Conservation (phyloP, 2,888 invertebrate genomes). For the Amphipoea oculea region DNA sequence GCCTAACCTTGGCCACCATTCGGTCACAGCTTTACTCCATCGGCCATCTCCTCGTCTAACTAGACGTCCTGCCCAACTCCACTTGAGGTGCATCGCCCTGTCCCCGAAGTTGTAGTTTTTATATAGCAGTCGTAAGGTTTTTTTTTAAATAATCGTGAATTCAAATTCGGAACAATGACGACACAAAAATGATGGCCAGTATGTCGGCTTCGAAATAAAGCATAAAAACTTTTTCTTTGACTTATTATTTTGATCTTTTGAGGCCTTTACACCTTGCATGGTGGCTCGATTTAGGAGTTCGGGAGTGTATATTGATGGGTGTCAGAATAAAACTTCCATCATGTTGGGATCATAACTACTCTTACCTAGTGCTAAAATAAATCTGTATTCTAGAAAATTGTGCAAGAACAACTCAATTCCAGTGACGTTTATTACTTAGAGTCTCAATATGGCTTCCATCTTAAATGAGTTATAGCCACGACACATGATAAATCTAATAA, state of each 20-base stretch:
- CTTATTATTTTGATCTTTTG: not conserved
- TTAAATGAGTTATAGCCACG: constrained; percentile 39
- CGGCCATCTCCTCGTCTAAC: not conserved
- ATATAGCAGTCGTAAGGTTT: not conserved
- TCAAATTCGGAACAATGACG: not conserved
- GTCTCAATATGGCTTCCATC: constrained; percentile 5
- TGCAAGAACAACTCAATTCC: constrained; percentile 33
- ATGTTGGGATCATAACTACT: not conserved
- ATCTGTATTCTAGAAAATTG: not conserved
- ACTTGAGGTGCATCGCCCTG: not conserved
- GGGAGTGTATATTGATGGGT: not conserved
- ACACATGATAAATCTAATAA: constrained; percentile 28
- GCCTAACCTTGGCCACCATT: not conserved
- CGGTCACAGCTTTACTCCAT: not conserved
- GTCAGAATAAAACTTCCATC: not conserved
- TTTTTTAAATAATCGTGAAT: not conserved
- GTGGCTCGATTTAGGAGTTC: not conserved
- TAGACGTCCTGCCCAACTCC: not conserved
- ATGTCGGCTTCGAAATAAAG: not conserved
- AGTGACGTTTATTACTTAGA: constrained; percentile 20
- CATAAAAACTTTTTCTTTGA: not conserved
- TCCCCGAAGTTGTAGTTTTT: not conserved
- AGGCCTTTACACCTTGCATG: not conserved
- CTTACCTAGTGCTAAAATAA: not conserved
- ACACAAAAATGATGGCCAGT: not conserved